phyloP scores from a whole-genome alignment of 2,888 invertebrate genomes.

The Tineola bisselliella region DNA sequence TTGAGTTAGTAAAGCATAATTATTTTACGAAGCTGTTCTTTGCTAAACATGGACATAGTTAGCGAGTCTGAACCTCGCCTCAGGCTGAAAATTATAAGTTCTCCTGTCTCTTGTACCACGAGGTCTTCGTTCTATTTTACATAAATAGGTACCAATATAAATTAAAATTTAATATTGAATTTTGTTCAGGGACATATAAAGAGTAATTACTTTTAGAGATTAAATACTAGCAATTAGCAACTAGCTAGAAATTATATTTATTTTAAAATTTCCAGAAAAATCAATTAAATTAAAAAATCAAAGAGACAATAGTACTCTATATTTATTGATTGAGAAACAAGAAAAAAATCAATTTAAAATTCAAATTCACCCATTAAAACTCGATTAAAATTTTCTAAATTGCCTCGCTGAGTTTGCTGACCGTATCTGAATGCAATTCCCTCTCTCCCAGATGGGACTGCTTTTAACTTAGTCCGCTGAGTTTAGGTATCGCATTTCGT shows the following conservation, averaged over 20 bases:
- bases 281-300: no score
- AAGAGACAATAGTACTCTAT: no score
- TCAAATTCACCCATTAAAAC: neutral
- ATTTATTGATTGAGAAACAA: no score
- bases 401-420: neutral
- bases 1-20: neutral
- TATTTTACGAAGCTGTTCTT: neutral
- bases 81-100: neutral
- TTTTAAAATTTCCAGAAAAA: no score
- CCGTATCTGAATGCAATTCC: constrained; percentile 3
- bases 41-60: neutral
- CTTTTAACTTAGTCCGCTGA: neutral
- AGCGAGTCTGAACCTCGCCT: neutral
- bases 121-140: neutral
- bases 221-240: no score
- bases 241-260: no score
- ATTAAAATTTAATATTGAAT: no score
- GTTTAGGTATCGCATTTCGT: neutral
- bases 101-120: neutral
- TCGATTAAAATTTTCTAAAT: neutral
- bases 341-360: no score
- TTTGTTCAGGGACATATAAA: no score
- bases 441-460: neutral
- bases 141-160: no score
- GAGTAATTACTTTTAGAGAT: no score